phyloP scores from a whole-genome alignment of 1,140 invertebrate species.

The Drosophila ironensis region DNA sequence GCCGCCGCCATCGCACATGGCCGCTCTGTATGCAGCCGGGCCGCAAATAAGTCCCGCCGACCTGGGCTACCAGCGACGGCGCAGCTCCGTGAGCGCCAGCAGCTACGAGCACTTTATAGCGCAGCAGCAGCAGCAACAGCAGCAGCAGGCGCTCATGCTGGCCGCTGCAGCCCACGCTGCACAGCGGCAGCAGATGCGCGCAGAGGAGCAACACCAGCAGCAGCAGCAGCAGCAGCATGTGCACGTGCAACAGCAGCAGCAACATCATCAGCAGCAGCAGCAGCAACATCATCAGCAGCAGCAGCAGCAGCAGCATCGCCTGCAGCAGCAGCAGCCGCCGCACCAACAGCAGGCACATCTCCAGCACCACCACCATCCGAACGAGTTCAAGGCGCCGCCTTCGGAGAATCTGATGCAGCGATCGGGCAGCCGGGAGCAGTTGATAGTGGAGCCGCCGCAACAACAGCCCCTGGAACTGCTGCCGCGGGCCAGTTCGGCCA shows the following conservation, averaged over 20 bases:
- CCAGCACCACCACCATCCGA: constrained; percentile 43
- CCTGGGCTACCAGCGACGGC: constrained; percentile 61
- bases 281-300: constrained; percentile 35
- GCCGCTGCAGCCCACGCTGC: constrained; percentile 59
- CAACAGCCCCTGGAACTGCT: constrained; percentile 58
- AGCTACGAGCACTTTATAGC: constrained; percentile 71
- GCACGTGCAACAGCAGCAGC: constrained; percentile 36
- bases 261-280: constrained; percentile 9
- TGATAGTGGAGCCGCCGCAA: constrained; percentile 31
- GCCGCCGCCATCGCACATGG: constrained; percentile 53
- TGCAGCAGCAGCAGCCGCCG: too few relatives aligned
- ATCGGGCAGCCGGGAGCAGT: constrained; percentile 63
- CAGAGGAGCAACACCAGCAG: constrained; percentile 39
- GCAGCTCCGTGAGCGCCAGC: constrained; percentile 62
- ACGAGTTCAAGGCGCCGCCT: constrained; percentile 72
- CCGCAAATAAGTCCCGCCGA: constrained; percentile 34
- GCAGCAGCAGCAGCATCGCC: constrained; percentile 15
- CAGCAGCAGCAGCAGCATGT: constrained; percentile 39
- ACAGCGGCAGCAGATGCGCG: constrained; percentile 42
- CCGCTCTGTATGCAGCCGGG: constrained; percentile 43
- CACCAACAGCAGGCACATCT: constrained; percentile 22
- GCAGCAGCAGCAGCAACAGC: constrained; percentile 69
- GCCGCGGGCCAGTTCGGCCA: constrained; percentile 70
- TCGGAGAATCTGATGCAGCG: constrained; percentile 60
- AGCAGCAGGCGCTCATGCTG: constrained; percentile 69